Evolutionary conservation across 1,140 invertebrate species (phyloP), one percentile per base, ranked within the genome.

Genomic region (Temnothorax longispinosus): DNA sequence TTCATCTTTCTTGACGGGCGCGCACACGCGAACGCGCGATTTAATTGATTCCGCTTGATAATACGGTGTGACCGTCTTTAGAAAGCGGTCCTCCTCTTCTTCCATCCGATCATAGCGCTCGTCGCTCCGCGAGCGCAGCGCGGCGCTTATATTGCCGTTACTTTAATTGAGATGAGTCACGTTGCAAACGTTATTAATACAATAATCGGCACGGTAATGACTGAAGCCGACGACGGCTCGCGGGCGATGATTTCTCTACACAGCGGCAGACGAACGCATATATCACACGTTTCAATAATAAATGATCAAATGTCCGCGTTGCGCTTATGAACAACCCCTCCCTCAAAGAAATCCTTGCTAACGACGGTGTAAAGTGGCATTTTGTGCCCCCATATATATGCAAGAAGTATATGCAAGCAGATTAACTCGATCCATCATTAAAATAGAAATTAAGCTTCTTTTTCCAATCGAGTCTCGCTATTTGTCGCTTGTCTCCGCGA

Each of bases 11-110:
- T 58, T 47, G 41, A 60, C 44, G 80, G 69, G 69, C 69, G 58
- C 50, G 47, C 27, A 84, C 80, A 75, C 54, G 80, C 69, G 56
- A 75, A 62, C 18, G 44, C 54, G 54, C 69, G 69, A 32, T 75
- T 84, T 64, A 64, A 84, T 84, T 54, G 80, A 84, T 84, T 84
- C 80, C 54, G 80, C 67, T 75, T 75, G 69, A 84, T 60, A 75
- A 62, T 47, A 74, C 41, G 8, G 56, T 58, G 41, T 27, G 78
- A 60, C 52, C 54, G 41, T 50, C 54, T 50, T 38, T 75, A 84
- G 80, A 84, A 84, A 84, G 80, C 80, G 38, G 35, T 47, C 41
- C n/a, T 69, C 11, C 1, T 27, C 27, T 27, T 27, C 27, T 3
- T 15, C 47, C 47, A n/a, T 41, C 54, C 38, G 69, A 82, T 72